Base-by-base conservation (phyloP, 2,113 vertebrate genomes). In the Galemys pyrenaicus region DNA sequence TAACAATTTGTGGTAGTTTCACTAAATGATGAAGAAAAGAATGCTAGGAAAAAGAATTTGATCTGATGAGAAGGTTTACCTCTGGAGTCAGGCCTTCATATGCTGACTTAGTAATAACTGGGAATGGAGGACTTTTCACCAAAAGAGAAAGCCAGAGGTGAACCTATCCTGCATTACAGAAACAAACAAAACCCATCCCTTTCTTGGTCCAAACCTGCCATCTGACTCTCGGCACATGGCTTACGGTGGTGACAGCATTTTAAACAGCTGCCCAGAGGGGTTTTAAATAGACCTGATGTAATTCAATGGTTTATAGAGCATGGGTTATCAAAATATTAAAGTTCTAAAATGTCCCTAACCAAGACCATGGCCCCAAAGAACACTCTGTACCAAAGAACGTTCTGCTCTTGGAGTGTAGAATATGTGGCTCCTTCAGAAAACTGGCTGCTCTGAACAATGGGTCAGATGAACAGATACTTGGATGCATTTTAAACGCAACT, bases 211-310 rank as follows among this genome's bases (percentile, higher is more conserved):
- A 68, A 56, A 86, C 93, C 93, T 94, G 79, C 86, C 94, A 67
- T 80, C 92, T 96, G 95, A 93, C 91, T 95, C 96, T 39, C 71
- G 87, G 96, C 94, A 95, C 92, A 93, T 64, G 35, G 64, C 87
- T 93, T 75, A 82, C 71, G 65, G 81, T 83, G 91, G 95, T 95
- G 96, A 89, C 94, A 95, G 89, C 81, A 96, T 94, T 94, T 95
- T 89, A 94, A 97, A 93, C 91, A 97, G 92, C 92, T 95, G 94
- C 91, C 74, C 67, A 89, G 90, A 94, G 96, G 84, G 68, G 79
- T 81, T 98, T 95, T 95, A 94, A 97, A 88, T 94, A 97, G 96
- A 96, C 89, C 92, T 96, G 96, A 94, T 96, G 94, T 96, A 97
- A 97, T 97, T 93, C 92, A 80, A 58, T 96, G 96, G 96, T 96